Base-by-base conservation (phyloP, 2,888 invertebrate genomes). In the Eupithecia centaureata region DNA sequence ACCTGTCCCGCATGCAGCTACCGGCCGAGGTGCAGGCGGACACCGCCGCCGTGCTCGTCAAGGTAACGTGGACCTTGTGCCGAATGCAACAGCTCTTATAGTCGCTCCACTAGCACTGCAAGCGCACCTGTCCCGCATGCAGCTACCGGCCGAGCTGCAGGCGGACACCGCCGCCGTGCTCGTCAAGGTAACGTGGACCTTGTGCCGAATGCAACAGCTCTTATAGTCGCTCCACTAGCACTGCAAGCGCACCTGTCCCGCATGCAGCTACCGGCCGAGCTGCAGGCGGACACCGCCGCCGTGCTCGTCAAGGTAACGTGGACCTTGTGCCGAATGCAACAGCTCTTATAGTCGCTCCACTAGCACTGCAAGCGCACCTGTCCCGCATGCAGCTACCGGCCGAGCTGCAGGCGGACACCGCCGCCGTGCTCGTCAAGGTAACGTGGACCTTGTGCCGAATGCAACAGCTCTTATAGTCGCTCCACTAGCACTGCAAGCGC, bases 1-100 rank as follows among this genome's bases (percentile, higher is more conserved):
- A 99, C 88, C 94, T 99, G 15, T 98, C 98, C 0, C 95, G 99
- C 12, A 95, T 98, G 84, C 98, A 99, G 85, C 92, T 99, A 51
- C 97, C 99, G 0, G 98, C 99, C 0, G 99, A 99, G 86, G 90
- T 99, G 65, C 99, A 99, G 83, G 98, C 98, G 0, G 99, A 99
- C 84, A 99, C 99, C 0, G 98, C 99, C 80, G 87, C 95, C 2
- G 97, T 99, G 1, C 94, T 99, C 7, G 95, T 96, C 74, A 97
- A 96, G 90, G 95, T 69, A 52, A 15, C 13, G 27, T 52, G 25
- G 5, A 27, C 52, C 52, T 25, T 27, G 52, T 27, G 5, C 27
- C 27, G 25, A 5, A 10, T 52, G 52, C n/a, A n/a, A 27, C 27
- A 52, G 15, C 5, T 2, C 27, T 0, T 27, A 27, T 52, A 52